Percentiles rank a stretch among this genome's conserved stretches.
Evolutionary conservation across 2,113 vertebrate species (phyloP).

Genomic region (Rhagologus leucostigma): DNA sequence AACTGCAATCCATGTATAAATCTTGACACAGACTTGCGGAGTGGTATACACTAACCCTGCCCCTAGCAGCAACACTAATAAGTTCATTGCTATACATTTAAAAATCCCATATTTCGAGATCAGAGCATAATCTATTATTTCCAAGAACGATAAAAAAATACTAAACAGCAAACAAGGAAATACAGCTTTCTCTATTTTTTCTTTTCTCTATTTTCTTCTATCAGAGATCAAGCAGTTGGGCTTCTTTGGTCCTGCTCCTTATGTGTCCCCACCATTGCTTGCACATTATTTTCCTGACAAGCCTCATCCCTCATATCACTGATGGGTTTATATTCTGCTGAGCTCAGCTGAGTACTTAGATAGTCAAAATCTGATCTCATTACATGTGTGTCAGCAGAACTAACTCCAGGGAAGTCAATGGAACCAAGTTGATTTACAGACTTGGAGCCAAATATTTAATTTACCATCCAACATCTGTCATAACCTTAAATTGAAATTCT

Average conservation of each 20-base stretch:
- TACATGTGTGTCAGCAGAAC: constrained; percentile 42
- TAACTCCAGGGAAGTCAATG: not conserved
- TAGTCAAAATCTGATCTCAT: constrained; percentile 38
- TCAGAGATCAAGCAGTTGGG: not conserved
- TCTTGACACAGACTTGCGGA: not conserved
- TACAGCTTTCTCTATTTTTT: not conserved
- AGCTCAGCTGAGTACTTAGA: not conserved
- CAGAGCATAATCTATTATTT: not conserved
- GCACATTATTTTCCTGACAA: constrained; percentile 11
- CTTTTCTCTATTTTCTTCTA: not conserved
- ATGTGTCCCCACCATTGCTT: not conserved
- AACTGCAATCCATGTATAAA: not conserved
- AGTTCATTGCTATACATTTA: not conserved
- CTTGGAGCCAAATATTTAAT: constrained; percentile 33
- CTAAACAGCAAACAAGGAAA: not conserved
- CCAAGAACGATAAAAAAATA: not conserved
- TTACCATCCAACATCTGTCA: constrained; percentile 44
- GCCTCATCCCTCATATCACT: not conserved
- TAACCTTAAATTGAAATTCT: constrained; percentile 32
- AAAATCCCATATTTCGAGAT: not conserved
- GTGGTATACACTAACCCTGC: not conserved
- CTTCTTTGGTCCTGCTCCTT: not conserved
- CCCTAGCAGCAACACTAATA: not conserved
- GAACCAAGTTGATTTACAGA: constrained; percentile 29
- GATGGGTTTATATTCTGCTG: constrained; percentile 13